Conservation (phyloP, 2,113 vertebrate genomes). For the Fulmarus glacialis region DNA sequence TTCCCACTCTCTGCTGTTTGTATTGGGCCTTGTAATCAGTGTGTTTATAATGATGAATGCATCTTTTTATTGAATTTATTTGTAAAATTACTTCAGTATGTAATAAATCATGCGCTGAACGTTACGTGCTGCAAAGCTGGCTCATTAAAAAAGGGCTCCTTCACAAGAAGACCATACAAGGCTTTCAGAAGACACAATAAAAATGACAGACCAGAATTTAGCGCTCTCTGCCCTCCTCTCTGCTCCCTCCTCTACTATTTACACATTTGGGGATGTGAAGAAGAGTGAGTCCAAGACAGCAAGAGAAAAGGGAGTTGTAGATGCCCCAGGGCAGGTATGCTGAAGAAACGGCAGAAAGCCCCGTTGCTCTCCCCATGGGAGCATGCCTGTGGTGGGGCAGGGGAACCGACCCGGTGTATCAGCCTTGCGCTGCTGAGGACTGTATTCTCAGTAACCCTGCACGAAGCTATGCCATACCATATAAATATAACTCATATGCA, state of each 20-base stretch:
- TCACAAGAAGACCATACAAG: not conserved
- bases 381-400: fast-evolving
- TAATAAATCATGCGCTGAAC: not conserved
- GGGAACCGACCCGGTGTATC: not conserved
- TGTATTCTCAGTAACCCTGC: not conserved
- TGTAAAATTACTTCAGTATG: not conserved
- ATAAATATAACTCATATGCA: not conserved
- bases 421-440: not conserved
- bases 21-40: not conserved
- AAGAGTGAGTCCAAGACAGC: not conserved
- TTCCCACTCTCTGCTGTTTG: conserved; percentile 13
- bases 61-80: not conserved
- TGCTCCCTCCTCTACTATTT: not conserved
- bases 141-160: not conserved
- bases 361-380: not conserved
- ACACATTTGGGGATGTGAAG: not conserved
- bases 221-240: not conserved
- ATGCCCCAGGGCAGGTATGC: not conserved
- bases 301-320: not conserved
- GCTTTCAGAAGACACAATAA: not conserved
- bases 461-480: not conserved
- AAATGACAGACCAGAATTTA: not conserved
- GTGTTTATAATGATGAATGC: not conserved
- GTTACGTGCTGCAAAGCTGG: not conserved
- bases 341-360: not conserved